Evolutionary conservation across 2,797 vertebrate genomes (phyloP).

Genomic region (Fratercula arctica): DNA sequence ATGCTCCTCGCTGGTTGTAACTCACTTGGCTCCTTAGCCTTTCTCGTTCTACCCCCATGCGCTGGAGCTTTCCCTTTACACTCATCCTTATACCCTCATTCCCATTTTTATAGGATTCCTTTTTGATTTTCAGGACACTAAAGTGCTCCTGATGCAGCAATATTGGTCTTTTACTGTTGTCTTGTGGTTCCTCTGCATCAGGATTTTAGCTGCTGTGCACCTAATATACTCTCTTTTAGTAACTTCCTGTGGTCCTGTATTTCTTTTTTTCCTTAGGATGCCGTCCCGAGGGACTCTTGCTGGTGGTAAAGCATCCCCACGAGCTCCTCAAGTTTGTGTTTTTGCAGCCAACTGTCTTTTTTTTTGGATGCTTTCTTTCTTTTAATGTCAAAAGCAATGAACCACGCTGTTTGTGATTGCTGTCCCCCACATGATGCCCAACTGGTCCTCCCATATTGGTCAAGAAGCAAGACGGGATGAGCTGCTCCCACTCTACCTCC

Average conservation of each 20-base stretch:
- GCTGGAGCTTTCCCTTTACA: not conserved
- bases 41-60: fast-evolving
- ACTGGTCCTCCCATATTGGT: not conserved
- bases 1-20: not conserved
- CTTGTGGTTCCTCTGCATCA: not conserved
- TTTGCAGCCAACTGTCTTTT: not conserved
- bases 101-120: slow-evolving; percentile 27
- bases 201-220: not conserved
- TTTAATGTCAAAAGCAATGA: not conserved
- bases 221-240: not conserved
- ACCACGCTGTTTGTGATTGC: fast-evolving
- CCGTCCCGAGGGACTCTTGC: not conserved
- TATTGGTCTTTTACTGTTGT: slow-evolving; percentile 16
- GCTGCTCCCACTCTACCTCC: not conserved
- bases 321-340: not conserved
- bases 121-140: slow-evolving; percentile 37
- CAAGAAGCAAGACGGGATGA: not conserved
- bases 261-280: not conserved
- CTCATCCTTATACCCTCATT: not conserved
- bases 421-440: not conserved
- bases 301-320: not conserved
- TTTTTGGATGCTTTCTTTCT: not conserved
- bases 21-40: not conserved
- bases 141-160: slow-evolving; percentile 41
- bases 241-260: not conserved